These are phyloP conservation scores for Platycnemis pennipes DNA, from an alignment of 2,888 invertebrate species.

Conservation along the genomic window DNA sequence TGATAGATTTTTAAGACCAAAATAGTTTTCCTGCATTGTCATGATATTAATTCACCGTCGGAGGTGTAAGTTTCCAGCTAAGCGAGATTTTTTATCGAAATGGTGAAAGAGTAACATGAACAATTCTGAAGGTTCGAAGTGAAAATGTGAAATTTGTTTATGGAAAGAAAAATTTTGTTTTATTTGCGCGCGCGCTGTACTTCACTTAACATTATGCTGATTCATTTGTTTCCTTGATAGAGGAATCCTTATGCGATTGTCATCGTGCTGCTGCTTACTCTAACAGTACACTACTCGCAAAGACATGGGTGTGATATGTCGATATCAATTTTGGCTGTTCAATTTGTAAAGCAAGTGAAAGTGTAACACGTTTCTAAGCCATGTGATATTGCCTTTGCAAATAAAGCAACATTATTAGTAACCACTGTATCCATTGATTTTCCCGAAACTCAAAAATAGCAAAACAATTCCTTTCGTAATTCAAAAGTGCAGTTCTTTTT, in stretches of 20 bases:
- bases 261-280: not conserved
- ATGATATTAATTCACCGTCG: no score
- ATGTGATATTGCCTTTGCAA: slow-evolving; percentile 57
- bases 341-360: not conserved
- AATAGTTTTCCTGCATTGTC: no score
- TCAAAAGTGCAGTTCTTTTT: no score
- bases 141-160: no score
- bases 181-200: no score
- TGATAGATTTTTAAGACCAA: no score
- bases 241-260: not conserved
- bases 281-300: not conserved
- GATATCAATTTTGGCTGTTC: not conserved
- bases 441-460: not conserved
- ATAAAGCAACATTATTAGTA: slow-evolving; percentile 38
- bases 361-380: slow-evolving; percentile 28
- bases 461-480: not conserved
- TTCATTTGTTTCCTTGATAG: not conserved
- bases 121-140: no score
- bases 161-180: no score
- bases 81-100: no score
- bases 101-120: no score
- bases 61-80: no score
- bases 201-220: not conserved
- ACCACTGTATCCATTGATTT: not conserved
- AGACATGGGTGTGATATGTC: not conserved